Percentiles rank a stretch among this genome's conserved stretches.
These are phyloP conservation scores for Acronicta psi DNA, from an alignment of 2,888 invertebrate species.

Conservation along the genomic window DNA sequence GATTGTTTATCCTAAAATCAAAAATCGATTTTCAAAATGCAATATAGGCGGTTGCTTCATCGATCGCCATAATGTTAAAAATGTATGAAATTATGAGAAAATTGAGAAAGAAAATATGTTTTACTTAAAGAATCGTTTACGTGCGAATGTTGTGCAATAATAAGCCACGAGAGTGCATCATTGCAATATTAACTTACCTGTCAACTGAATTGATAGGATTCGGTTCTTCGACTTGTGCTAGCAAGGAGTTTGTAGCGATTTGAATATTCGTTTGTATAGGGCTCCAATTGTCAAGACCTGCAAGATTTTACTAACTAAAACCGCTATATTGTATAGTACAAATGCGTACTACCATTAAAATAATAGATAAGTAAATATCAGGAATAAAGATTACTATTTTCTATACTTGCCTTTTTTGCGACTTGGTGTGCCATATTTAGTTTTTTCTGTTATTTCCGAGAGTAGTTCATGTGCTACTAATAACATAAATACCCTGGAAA, in stretches of 20 bases:
- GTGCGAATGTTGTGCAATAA: no score
- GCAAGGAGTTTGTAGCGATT: constrained; percentile 69
- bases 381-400: not conserved
- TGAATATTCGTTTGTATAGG: constrained; percentile 68
- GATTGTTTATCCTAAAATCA: constrained; percentile 78
- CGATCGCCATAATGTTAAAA: no score
- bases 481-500: constrained; percentile 87
- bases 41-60: no score
- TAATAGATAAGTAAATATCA: not conserved
- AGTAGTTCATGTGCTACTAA: constrained; percentile 93
- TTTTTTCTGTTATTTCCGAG: constrained; percentile 81
- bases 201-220: constrained; percentile 67
- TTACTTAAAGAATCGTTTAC: no score
- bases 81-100: no score
- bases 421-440: constrained; percentile 71
- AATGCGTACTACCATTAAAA: no score
- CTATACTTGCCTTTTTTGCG: constrained; percentile 64
- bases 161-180: no score
- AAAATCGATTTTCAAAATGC: not conserved
- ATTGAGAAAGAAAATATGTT: no score
- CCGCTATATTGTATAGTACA: no score
- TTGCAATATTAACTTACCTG: constrained; percentile 73
- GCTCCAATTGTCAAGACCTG: constrained; percentile 72
- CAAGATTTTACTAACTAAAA: constrained; percentile 5
- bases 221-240: constrained; percentile 75